Percentiles rank a stretch among this genome's conserved stretches.
These are phyloP conservation scores for Arnoldichthys spilopterus DNA, from an alignment of 2,797 vertebrate species.

Conservation along the genomic window DNA sequence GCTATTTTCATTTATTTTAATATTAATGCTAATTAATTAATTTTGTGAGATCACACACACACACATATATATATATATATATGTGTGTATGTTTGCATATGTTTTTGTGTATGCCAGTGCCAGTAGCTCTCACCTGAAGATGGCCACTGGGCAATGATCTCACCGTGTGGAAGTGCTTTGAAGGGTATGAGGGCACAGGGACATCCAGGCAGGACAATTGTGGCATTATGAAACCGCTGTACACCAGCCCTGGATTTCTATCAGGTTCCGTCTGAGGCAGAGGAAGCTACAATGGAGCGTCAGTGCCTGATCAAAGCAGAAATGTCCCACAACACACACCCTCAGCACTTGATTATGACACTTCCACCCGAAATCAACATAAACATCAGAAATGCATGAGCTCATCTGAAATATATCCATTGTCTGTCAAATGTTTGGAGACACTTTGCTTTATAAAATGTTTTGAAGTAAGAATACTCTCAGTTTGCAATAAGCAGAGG, in stretches of 20 bases:
- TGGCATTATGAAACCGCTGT: constrained; percentile 55
- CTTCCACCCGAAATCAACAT: not conserved
- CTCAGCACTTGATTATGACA: constrained; percentile 33
- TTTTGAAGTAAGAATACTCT: no score
- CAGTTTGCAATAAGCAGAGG: no score
- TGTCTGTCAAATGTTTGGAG: not conserved
- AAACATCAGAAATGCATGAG: not conserved
- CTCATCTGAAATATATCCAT: not conserved
- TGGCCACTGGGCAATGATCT: constrained; percentile 69
- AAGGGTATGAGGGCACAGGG: constrained; percentile 75
- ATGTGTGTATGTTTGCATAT: no score
- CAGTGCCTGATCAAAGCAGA: constrained; percentile 31
- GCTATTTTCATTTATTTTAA: no score
- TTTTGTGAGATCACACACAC: no score
- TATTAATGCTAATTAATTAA: no score
- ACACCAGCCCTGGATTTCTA: constrained; percentile 25
- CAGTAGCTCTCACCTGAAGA: no score
- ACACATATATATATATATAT: no score
- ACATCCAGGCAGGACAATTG: constrained; percentile 75
- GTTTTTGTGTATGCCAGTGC: no score
- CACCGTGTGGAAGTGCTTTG: constrained; percentile 78
- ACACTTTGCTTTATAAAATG: not conserved
- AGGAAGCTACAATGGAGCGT: not conserved
- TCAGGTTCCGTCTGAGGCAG: constrained; percentile 21
- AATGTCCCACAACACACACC: not conserved